Evolutionary conservation across 2,113 vertebrate genomes (phyloP).

Genomic region (Beaufortia kweichowensis): DNA sequence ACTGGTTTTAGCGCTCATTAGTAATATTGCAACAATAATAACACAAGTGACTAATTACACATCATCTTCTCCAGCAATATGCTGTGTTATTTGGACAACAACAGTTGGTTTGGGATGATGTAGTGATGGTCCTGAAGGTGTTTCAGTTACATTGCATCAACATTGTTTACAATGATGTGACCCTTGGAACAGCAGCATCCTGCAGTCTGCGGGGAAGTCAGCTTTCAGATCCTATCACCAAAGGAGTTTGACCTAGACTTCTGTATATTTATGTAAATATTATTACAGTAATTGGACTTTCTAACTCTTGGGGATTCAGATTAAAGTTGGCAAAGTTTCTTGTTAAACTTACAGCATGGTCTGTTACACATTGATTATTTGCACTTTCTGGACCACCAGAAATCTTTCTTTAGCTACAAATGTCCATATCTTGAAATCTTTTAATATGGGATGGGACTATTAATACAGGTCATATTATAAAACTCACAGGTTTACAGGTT

Average conservation of each 20-base stretch:
- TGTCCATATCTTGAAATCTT: no score
- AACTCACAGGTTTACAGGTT: no score
- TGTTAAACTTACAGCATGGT: neutral
- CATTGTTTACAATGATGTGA: neutral
- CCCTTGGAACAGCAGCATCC: neutral
- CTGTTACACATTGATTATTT: neutral
- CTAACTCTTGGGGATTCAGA: neutral
- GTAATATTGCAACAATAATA: constrained; percentile 23
- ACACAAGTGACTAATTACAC: neutral
- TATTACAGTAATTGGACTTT: neutral
- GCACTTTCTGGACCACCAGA: no score
- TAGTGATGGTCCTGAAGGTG: constrained; percentile 21
- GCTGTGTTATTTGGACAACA: neutral
- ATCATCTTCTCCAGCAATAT: neutral
- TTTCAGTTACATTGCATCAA: neutral
- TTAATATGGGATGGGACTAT: no score
- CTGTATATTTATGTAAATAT: neutral
- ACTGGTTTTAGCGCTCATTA: constrained; percentile 48
- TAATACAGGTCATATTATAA: no score
- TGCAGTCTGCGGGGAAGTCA: neutral
- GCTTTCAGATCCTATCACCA: neutral
- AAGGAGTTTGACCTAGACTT: neutral
- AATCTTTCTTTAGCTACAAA: no score
- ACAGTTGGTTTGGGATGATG: neutral
- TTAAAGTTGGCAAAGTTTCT: neutral